Percentiles rank a stretch among this genome's conserved stretches.
Evolutionary conservation across 2,113 vertebrate species (phyloP).

Genomic region (Oreochromis spilurus): DNA sequence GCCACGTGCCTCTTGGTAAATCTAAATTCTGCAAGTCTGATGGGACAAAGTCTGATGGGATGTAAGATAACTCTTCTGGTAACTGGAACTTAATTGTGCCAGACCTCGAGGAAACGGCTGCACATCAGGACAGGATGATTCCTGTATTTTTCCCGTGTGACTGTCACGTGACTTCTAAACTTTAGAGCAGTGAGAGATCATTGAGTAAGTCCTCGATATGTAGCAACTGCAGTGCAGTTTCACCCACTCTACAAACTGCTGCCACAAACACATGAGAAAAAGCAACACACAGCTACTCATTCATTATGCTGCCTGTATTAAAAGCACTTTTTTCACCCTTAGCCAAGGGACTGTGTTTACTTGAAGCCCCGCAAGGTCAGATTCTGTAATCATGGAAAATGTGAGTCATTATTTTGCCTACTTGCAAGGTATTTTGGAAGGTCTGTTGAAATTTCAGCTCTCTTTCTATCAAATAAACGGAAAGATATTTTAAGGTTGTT

Average conservation of each 20-base stretch:
- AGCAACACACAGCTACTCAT: neutral
- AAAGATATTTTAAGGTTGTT: conserved; percentile 52
- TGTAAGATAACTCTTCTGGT: neutral
- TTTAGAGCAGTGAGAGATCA: neutral
- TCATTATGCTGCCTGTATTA: neutral
- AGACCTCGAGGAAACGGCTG: neutral
- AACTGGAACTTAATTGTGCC: neutral
- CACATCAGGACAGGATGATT: neutral
- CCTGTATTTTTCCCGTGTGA: neutral
- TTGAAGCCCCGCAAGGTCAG: neutral
- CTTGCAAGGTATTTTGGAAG: conserved; percentile 40
- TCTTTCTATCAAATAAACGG: conserved; percentile 52
- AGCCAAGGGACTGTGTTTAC: conserved; percentile 7
- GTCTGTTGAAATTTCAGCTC: conserved; percentile 32
- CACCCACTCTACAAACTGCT: neutral
- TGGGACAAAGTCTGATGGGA: neutral
- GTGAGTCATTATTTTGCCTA: conserved; percentile 46
- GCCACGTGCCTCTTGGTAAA: neutral
- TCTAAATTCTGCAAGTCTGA: neutral
- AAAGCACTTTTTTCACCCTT: neutral
- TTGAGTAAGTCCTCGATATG: neutral
- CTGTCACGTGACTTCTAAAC: neutral
- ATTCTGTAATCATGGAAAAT: conserved; percentile 40
- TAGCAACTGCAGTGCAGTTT: neutral
- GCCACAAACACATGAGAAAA: neutral